Percentiles rank a stretch among this genome's conserved stretches.
Evolutionary conservation across 1,140 invertebrate genomes (phyloP).

Genomic region (Cotesia typhae): DNA sequence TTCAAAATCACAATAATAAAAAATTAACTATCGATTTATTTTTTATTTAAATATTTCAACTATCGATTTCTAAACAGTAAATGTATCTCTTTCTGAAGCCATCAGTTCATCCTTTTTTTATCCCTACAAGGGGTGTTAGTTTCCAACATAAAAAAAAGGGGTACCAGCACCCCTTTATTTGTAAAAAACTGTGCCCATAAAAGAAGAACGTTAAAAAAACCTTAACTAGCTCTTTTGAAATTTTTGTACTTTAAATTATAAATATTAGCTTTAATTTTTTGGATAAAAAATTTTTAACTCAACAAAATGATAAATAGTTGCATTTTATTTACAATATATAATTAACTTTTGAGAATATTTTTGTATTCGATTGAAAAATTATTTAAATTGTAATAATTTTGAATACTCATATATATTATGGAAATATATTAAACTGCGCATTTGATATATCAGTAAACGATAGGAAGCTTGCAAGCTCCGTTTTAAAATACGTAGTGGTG

Average conservation of each 20-base stretch:
- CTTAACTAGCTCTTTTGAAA: neutral
- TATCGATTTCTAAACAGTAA: neutral
- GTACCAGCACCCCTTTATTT: conserved; percentile 23
- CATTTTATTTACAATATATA: too few species aligned
- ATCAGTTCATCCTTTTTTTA: neutral
- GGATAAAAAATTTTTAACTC: too few species aligned
- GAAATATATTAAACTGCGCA: neutral
- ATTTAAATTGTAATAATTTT: too few species aligned
- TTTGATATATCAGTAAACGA: neutral
- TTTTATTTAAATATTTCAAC: neutral
- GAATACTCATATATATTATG: too few species aligned
- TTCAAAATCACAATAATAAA: too few species aligned
- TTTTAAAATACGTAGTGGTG: conserved; percentile 3
- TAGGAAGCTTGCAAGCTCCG: neutral
- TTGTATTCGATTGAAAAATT: too few species aligned
- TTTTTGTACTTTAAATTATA: neutral
- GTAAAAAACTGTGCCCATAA: neutral
- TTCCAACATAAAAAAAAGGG: conserved; percentile 18
- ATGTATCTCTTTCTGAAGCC: neutral
- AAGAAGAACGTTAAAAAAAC: conserved; percentile 4
- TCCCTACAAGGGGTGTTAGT: conserved; percentile 11
- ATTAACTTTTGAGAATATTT: too few species aligned
- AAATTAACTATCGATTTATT: too few species aligned
- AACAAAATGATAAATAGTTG: too few species aligned
- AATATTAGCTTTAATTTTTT: neutral